Base-by-base conservation (phyloP, 2,797 vertebrate genomes). In the Ctenosaura bakeri region DNA sequence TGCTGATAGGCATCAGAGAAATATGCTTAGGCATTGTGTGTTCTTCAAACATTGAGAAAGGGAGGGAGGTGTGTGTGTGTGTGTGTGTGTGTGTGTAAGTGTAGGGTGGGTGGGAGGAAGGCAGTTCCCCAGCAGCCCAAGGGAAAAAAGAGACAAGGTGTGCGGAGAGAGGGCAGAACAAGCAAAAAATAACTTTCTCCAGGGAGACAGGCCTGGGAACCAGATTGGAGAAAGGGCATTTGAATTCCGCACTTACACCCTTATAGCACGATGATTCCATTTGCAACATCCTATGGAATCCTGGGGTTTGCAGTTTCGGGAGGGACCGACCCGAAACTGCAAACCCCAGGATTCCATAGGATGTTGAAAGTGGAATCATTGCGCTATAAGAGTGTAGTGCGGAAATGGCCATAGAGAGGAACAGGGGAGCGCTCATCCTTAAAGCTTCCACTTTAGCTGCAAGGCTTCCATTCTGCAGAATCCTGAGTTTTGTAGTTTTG, bases 1-100 rank as follows among this genome's bases (percentile, higher is more conserved):
- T 93, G 93, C 92, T 95, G 97, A 97, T 97, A 97, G 91, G 88
- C 90, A 95, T 78, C 96, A 38, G 89, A 86, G 92, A 95, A 96
- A 95, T 92, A 87, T 92, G 89, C 52, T 69, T n/a, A 6, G 22
- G 38, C 38, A 59, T 89, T 80, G 1, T 90, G 91, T 79, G 90
- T 85, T 94, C 83, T 92, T 91, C 94, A 94, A 91, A 88, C 91
- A 91, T 69, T 85, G 82, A 54, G 1, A 73, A 89, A 90, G 85
- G 13, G 50, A 38, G 16, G 73, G 35, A 76, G 69, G 1, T 22
- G 18, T 81, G 52, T 32, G 79, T 13, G 5, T 81, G 52, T 5
- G 52, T 54, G 42, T 24, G 42, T 20, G 22, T 22, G 46, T 73
- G 50, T 16, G 38, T 8, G 71, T n/a, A n/a, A 32, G 0, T 52